A percentile compares a stretch with the other conserved stretches of the same genome.
Evolutionary conservation across 2,888 invertebrate genomes (phyloP).

Genomic region (Atrina japonica): DNA sequence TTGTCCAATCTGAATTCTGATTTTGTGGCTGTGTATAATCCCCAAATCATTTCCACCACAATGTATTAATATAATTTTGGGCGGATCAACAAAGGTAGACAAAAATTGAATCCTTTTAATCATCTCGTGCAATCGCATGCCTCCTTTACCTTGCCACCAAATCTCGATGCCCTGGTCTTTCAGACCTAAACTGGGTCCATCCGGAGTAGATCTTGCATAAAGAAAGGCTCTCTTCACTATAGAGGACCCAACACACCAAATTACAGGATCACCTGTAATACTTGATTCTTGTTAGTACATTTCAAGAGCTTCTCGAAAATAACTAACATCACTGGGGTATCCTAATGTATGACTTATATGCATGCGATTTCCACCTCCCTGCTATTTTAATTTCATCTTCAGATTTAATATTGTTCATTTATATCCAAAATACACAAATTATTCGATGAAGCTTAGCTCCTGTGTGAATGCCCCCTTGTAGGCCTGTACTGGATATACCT

Average conservation of each 20-base stretch:
- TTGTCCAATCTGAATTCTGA: neutral
- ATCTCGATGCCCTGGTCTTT: neutral
- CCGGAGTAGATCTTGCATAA: neutral
- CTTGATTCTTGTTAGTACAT: too few relatives aligned
- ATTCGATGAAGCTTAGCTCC: too few relatives aligned
- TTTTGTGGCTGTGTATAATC: neutral
- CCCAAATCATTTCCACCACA: conserved; percentile 10
- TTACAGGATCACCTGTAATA: neutral
- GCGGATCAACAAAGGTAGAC: neutral
- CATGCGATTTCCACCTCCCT: conserved; percentile 10
- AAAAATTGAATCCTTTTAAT: neutral
- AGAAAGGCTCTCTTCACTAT: conserved; percentile 5
- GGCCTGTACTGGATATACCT: too few relatives aligned
- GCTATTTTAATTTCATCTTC: conserved; percentile 1
- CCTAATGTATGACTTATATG: conserved; percentile 1
- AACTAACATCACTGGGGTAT: neutral
- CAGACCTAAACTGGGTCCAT: neutral
- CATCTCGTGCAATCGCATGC: too few relatives aligned
- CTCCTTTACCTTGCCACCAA: conserved; percentile 5
- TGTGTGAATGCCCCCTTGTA: too few relatives aligned
- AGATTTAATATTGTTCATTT: too few relatives aligned
- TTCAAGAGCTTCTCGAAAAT: neutral
- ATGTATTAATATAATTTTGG: conserved; percentile 6
- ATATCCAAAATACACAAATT: too few relatives aligned
- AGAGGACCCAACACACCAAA: too few relatives aligned